Evolutionary conservation across 2,113 vertebrate species (phyloP).

Genomic region (Tylochromis polylepis): DNA sequence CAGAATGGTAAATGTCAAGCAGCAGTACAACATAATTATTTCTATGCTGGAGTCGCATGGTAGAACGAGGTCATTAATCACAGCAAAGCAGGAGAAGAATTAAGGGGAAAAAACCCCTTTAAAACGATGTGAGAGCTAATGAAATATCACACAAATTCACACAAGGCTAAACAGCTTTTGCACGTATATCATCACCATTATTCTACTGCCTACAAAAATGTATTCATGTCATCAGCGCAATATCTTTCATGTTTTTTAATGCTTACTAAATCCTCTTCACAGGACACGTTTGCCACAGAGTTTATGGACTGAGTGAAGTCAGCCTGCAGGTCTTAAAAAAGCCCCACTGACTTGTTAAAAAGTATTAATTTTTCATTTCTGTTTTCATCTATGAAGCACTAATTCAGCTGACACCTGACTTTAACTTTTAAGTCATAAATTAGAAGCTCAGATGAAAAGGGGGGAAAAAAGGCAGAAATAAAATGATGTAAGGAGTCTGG

Average conservation of each 20-base stretch:
- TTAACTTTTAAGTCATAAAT: conserved; percentile 2
- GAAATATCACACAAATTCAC: not conserved
- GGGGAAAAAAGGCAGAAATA: not conserved
- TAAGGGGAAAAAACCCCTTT: not conserved
- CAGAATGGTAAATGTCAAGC: conserved; percentile 4
- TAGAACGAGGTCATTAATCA: conserved; percentile 27
- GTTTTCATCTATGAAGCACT: not conserved
- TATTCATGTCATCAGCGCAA: not conserved
- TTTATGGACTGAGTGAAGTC: conserved; percentile 22
- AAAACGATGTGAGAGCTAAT: not conserved
- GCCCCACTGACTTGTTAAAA: conserved; percentile 18
- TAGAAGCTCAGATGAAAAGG: conserved; percentile 2
- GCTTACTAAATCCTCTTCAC: not conserved
- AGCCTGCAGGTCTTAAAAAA: conserved; percentile 23
- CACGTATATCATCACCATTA: not conserved
- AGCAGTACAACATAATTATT: conserved; percentile 11
- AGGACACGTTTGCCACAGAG: not conserved
- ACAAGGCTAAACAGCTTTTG: not conserved
- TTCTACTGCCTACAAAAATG: not conserved
- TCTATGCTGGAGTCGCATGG: not conserved
- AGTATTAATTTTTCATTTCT: not conserved
- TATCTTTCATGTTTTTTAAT: not conserved
- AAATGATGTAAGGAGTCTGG: conserved; percentile 12
- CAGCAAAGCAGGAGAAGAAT: not conserved
- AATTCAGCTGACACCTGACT: not conserved